A percentile compares a stretch with the other conserved stretches of the same genome.
phyloP scores from a whole-genome alignment of 2,113 vertebrate species.

The Monopterus albus region DNA sequence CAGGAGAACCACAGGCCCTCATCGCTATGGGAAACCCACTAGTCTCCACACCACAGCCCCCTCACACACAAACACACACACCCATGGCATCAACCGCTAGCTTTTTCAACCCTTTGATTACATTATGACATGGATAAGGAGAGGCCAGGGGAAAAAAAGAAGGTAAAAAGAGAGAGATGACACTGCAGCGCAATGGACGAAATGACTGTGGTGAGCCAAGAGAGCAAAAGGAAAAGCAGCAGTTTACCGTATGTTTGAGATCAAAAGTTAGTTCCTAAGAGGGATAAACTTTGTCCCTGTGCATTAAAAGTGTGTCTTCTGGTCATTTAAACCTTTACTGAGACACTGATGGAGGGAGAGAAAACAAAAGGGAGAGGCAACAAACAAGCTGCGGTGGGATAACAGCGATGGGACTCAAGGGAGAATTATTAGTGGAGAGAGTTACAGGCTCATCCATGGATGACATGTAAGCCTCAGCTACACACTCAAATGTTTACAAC shows the following conservation, averaged over 20 bases:
- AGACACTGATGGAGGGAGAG: constrained; percentile 7
- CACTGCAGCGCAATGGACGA: background rate
- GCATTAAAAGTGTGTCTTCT: constrained; percentile 32
- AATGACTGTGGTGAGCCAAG: constrained; percentile 11
- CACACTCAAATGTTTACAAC: constrained; percentile 76
- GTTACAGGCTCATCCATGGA: constrained; percentile 78
- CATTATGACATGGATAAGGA: constrained; percentile 61
- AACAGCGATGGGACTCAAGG: constrained; percentile 51
- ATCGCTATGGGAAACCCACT: constrained; percentile 78
- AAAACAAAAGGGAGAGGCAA: constrained; percentile 9
- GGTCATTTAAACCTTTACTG: background rate
- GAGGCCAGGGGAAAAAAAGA: background rate
- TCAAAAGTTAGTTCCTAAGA: constrained; percentile 33
- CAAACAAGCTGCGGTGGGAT: constrained; percentile 32
- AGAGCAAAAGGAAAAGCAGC: constrained; percentile 23
- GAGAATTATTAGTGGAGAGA: constrained; percentile 66
- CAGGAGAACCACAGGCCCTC: constrained; percentile 77
- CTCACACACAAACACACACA: constrained; percentile 3
- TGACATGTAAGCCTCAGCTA: constrained; percentile 72
- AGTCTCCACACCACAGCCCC: constrained; percentile 45
- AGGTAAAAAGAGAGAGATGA: constrained; percentile 27
- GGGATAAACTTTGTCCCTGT: constrained; percentile 15
- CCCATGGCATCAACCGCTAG: constrained; percentile 36
- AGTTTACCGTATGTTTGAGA: constrained; percentile 11
- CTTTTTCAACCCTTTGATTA: constrained; percentile 63